Evolutionary conservation across 2,113 vertebrate species (phyloP), one percentile per base, ranked within the genome.

Genomic region (Hepsetus odoe): DNA sequence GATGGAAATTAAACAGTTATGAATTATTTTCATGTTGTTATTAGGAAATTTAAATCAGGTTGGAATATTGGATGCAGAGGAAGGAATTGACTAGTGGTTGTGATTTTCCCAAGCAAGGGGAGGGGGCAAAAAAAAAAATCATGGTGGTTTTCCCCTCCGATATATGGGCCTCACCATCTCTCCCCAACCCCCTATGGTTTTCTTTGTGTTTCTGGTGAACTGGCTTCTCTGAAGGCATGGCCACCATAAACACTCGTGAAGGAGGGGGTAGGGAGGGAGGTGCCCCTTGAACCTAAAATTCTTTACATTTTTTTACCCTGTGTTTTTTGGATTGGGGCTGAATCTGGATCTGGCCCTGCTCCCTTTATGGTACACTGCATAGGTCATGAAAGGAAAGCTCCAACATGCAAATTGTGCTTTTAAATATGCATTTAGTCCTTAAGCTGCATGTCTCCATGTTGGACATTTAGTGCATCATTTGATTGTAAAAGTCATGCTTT

Each of bases 221-320:
- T 7, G 62, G 62, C 67, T 35, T 35, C 64, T 75, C 55, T 35
- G 35, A 72, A 80, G 74, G 71, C 35, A 46, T 53, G 32, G 70
- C 46, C 75, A 81, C 62, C 65, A 70, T 79, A 79, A 84, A 82
- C 80, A 82, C 80, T 74, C 53, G 51, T 24, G 66, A 40, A 49
- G 24, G 74, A 64, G 79, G 46, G 70, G 33, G 2, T 32, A 12
- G 72, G 30, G 74, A 33, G 44, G 18, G 62, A 5, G 58, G 81
- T 28, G 81, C 80, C 79, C 70, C 61, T 69, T 87, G 72, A 85
- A 82, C 69, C 68, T 74, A 78, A 87, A 70, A 89, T 90, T 89
- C 85, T 88, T 87, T 59, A 86, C 76, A 89, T 88, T 85, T 88
- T n/a, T 87, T 90, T 80, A 55, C 14, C 26, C 68, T 74, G n/a